Conservation (phyloP, 1,140 invertebrate genomes). For the Caerostris extrusa region DNA sequence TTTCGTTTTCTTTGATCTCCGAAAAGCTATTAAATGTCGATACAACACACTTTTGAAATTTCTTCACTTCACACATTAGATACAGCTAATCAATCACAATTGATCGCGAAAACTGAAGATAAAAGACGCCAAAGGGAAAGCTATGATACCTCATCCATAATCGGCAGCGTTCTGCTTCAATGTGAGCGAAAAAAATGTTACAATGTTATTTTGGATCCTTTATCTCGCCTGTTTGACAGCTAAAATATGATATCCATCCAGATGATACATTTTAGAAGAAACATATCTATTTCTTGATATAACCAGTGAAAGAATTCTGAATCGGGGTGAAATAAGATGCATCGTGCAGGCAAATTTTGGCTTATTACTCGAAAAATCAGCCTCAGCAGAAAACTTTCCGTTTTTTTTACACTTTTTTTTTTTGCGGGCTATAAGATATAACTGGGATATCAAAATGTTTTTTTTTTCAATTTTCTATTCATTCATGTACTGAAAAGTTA, state of each 20-base stretch:
- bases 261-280: constrained; percentile 53
- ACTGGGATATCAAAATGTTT: background rate
- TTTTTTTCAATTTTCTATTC: background rate
- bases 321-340: constrained; percentile 2
- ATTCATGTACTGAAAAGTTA: too few species aligned
- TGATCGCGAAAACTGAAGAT: constrained; percentile 53
- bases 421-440: background rate
- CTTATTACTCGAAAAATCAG: background rate
- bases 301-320: background rate
- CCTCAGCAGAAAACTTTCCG: background rate
- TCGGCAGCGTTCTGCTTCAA: constrained; percentile 40
- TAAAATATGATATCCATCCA: constrained; percentile 73
- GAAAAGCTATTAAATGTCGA: constrained; percentile 38
- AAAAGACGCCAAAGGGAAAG: constrained; percentile 69
- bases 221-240: constrained; percentile 70
- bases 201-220: constrained; percentile 71
- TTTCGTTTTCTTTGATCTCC: constrained; percentile 13
- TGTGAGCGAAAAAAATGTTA: constrained; percentile 48
- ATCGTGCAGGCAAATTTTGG: background rate
- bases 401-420: background rate
- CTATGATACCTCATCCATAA: constrained; percentile 71
- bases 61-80: constrained; percentile 25
- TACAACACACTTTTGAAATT: constrained; percentile 51
- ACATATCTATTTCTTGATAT: constrained; percentile 52
- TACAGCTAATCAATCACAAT: constrained; percentile 69